Evolutionary conservation across 2,797 vertebrate species (phyloP), one percentile per base, ranked within the genome.

Genomic region (Gymnoscopelus braueri): DNA sequence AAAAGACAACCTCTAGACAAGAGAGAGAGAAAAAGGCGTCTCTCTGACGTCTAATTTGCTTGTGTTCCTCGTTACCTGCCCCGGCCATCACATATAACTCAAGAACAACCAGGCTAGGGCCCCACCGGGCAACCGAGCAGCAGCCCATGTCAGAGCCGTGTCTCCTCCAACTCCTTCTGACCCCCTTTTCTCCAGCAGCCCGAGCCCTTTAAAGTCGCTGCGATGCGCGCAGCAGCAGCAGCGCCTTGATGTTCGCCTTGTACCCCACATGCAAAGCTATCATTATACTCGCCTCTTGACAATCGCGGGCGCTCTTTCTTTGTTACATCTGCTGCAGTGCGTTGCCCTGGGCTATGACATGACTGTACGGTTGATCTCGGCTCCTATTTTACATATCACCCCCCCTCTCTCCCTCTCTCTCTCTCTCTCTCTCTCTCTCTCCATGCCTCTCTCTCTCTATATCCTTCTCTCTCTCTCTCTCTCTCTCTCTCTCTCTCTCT

Each of bases 201-300:
- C 5, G 32, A 35, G 87, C 85, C 91, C 91, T 92, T 89, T 35
- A 90, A 93, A 91, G 91, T 84, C 80, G 71, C 85, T 79, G 83
- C 83, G 66, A 81, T 86, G 90, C 69, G 73, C 84, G 63, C 60
- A 32, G 29, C 29, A 32, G 32, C 32, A 35, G 32, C 48, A 3
- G 48, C 65, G 90, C 91, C 91, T 93, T 93, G 92, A 94, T 93
- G 92, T 93, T 87, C 80, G 86, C 88, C 89, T 92, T 89, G 92
- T 91, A 91, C 90, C 90, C 86, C 88, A 87, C 90, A 92, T 93
- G 91, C 90, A 93, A 88, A 91, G 90, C 92, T 92, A 92, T 94
- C 93, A 93, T 94, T 94, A 94, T 91, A 89, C 89, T 83, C 89
- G 91, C 92, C 93, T 92, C 93, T 91, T 92, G 92, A 94, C 91